Percentiles rank a stretch among this genome's conserved stretches.
Conservation (phyloP, 2,113 vertebrate species). For the Tragelaphus imberbis region DNA sequence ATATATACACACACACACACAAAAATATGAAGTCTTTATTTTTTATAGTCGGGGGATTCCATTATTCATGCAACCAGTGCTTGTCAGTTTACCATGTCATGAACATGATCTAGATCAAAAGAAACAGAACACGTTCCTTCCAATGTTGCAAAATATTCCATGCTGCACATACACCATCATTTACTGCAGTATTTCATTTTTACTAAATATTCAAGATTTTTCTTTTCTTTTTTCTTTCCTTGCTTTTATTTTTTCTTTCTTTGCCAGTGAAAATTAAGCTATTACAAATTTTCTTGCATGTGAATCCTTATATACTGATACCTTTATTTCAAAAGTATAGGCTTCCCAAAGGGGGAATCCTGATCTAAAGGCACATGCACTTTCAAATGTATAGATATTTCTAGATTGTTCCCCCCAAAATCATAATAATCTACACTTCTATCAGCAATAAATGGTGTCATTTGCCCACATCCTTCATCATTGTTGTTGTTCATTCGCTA, state of each 20-base stretch:
- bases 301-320: background rate
- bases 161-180: accelerated
- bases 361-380: background rate
- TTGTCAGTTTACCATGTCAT: background rate
- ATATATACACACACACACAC: background rate
- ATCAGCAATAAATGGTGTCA: background rate
- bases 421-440: background rate
- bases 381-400: background rate
- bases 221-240: background rate
- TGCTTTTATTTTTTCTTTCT: background rate
- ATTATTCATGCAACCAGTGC: background rate
- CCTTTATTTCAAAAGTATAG: background rate
- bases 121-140: background rate
- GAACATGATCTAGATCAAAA: background rate
- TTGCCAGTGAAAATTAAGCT: background rate
- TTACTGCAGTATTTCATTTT: background rate
- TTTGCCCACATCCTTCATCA: background rate
- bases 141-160: background rate
- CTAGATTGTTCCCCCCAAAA: background rate
- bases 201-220: background rate
- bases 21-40: background rate
- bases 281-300: background rate
- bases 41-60: background rate
- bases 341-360: background rate
- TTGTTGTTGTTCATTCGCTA: background rate